phyloP scores from a whole-genome alignment of 2,888 invertebrate species.

The Leptarthrus brevirostris region DNA sequence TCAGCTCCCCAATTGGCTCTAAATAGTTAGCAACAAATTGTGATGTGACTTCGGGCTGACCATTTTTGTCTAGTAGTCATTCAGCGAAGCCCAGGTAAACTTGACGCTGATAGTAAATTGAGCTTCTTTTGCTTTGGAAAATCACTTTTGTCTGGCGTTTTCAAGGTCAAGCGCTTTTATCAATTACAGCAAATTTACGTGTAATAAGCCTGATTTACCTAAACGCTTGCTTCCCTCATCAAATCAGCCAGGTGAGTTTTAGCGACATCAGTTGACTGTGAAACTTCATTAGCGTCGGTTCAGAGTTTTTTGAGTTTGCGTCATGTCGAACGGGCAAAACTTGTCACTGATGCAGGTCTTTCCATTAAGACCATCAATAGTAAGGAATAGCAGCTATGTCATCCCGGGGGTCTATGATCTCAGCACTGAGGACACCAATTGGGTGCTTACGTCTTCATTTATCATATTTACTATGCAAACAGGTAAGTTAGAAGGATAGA shows the following conservation, averaged over 20 bases:
- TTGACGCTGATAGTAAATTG: conserved; percentile 3
- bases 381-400: conserved; percentile 65
- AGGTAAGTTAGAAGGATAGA: conserved; percentile 69
- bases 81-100: neutral
- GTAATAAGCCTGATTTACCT: conserved; percentile 16
- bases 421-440: conserved; percentile 84
- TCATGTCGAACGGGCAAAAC: neutral
- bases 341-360: neutral
- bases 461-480: conserved; percentile 96
- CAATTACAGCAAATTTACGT: conserved; percentile 30
- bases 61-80: neutral
- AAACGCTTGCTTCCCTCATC: conserved; percentile 10
- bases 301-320: neutral
- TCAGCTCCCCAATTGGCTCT: neutral
- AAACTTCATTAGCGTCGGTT: neutral
- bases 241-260: neutral
- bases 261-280: neutral
- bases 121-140: neutral
- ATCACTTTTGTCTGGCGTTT: neutral
- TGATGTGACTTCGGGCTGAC: neutral
- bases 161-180: conserved; percentile 14
- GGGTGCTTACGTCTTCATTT: conserved; percentile 89
- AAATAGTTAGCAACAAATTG: neutral
- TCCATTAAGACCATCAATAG: neutral
- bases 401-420: conserved; percentile 74